Base-by-base conservation (phyloP, 2,113 vertebrate species). In the Microcebus tavaratra region DNA sequence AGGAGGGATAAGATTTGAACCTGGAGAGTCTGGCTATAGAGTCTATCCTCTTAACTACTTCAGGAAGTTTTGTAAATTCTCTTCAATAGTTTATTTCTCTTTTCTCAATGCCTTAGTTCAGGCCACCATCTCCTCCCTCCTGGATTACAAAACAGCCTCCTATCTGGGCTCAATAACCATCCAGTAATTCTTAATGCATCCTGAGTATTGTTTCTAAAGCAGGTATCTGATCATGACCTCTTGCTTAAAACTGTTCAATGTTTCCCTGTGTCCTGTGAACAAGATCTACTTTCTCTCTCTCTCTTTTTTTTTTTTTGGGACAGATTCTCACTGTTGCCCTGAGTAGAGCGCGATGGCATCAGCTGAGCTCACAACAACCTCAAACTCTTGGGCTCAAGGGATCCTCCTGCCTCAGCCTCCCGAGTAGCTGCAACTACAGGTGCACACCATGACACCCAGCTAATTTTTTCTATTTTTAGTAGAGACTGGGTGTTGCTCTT, bases 1-100 rank as follows among this genome's bases (percentile, higher is more conserved):
- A 81, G 45, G 18, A 87, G n/a, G 42, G 63, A 82, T 59, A 90
- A 73, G 48, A 75, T 79, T 2, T 75, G 48, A 95, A 86, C 45
- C 27, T 55, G 83, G 25, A 34, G 6, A 79, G 20, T 85, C 53
- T 90, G 55, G 11, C 31, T 67, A 72, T 9, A 76, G 25, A 72
- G 29, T 57, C 79, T 82, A 14, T 34, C 57, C 17, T 75, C 53
- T 79, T 90, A 81, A 91, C 31, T 7, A 42, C 39, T 75, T 57
- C 61, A 72, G 18, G 15, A 94, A 73, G 5, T 87, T 91, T 80
- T 72, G 3, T 70, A 91, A 86, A 94, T 94, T 63, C 21, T 91
- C 57, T 67, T 90, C 48, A 94, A 82, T 4, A 95, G 67, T 34
- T 82, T 34, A 42, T 75, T 75, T 75, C 29, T 61, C 11, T 48